phyloP scores from a whole-genome alignment of 2,888 invertebrate genomes.

The Trichacis sp. region DNA sequence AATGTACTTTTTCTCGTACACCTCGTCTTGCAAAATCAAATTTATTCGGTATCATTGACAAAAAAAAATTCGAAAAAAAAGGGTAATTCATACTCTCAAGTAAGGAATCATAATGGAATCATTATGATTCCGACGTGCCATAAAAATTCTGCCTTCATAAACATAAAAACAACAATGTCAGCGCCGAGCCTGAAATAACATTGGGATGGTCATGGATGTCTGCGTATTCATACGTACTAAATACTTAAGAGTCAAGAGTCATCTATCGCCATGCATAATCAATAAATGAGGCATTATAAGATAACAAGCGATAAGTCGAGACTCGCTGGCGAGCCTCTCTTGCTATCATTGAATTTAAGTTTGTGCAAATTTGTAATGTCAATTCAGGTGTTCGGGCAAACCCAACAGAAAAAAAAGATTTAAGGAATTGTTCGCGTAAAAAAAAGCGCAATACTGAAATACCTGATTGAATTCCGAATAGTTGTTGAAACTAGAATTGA shows the following conservation, averaged over 20 bases:
- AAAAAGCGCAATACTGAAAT: too few species aligned
- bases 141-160: background rate
- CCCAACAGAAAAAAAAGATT: background rate
- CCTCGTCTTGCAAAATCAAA: background rate
- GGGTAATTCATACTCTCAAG: background rate
- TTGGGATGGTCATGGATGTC: conserved; percentile 11
- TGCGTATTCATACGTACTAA: conserved; percentile 2
- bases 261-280: conserved; percentile 6
- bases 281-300: background rate
- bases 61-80: background rate
- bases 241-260: conserved; percentile 5
- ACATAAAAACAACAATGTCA: conserved; percentile 2
- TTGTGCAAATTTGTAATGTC: background rate
- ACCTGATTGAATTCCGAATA: too few species aligned
- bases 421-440: too few species aligned
- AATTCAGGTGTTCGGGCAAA: background rate
- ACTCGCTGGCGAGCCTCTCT: background rate
- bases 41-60: background rate
- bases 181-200: conserved; percentile 4
- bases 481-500: too few species aligned
- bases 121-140: background rate
- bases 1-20: too few species aligned
- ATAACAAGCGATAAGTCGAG: conserved; percentile 9
- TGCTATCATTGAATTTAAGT: background rate
- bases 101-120: background rate